Evolutionary conservation across 2,888 invertebrate species (phyloP), one percentile per base, ranked within the genome.

Genomic region (Agonum fuliginosum): DNA sequence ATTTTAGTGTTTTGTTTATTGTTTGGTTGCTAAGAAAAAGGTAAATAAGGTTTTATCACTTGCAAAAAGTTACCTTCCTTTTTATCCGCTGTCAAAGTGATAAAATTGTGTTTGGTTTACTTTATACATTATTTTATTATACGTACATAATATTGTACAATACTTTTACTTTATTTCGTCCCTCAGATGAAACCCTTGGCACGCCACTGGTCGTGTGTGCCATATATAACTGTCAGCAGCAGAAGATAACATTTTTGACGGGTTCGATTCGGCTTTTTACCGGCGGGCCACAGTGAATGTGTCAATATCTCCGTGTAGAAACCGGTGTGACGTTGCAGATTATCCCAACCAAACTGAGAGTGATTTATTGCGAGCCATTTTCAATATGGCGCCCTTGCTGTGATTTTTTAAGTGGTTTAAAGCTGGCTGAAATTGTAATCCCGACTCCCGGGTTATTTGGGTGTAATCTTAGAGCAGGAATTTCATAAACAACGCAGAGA

Each of bases 201-300:
- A n/a, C 5, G 12, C 10, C n/a, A n/a, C n/a, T 2, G 12, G 12
- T 12, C 1, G 1, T 27, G 54, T 27, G n/a, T 54, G 19, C 58
- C 73, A 73, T 73, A 73, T 73, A 73, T 73, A 73, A 73, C 54
- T 73, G 73, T 73, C 73, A 73, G 37, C 41, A 24, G 51, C 73
- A 73, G 54, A 58, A 73, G 73, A 73, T 73, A 73, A 73, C 51
- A 73, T 43, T 73, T 73, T 73, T 73, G 73, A 73, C 37, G 58
- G 51, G 24, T 58, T 54, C 73, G 48, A 41, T 14, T 73, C 73
- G 58, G 41, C 73, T 73, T 73, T 73, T 73, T 73, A 58, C 73
- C 58, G 58, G 58, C 58, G 58, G 58, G 27, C 22, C n/a, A 54
- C 8, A 10, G 54, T 62, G 30, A 62, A 62, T 10, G 58, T 62